Percentiles rank a stretch among this genome's conserved stretches.
phyloP scores from a whole-genome alignment of 2,888 invertebrate species.

The Stomorhina lunata region DNA sequence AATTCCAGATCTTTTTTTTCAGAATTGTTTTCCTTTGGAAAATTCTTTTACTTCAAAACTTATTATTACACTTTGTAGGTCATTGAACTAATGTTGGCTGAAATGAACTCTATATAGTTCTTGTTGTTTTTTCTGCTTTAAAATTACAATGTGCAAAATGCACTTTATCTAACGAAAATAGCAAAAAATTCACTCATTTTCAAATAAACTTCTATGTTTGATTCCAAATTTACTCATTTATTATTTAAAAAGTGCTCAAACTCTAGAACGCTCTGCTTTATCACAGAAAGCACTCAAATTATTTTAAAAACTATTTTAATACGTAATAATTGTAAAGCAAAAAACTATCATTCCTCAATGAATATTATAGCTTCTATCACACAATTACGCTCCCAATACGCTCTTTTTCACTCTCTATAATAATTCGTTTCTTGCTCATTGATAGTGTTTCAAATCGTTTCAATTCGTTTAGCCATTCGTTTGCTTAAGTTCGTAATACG shows the following conservation, averaged over 20 bases:
- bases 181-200: constrained; percentile 23
- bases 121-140: neutral
- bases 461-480: constrained; percentile 13
- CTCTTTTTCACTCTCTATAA: neutral
- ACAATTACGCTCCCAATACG: constrained; percentile 18
- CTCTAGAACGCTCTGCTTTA: neutral
- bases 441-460: constrained; percentile 24
- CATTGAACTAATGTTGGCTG: constrained; percentile 77
- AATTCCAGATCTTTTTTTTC: neutral
- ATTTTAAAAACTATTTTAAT: constrained; percentile 3
- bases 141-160: constrained; percentile 58
- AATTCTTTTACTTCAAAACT: constrained; percentile 18
- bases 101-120: constrained; percentile 71
- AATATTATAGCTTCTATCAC: constrained; percentile 31
- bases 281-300: neutral
- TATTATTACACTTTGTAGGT: constrained; percentile 74
- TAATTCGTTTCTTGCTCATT: constrained; percentile 36
- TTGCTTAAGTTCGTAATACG: constrained; percentile 38
- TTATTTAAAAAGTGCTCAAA: neutral
- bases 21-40: constrained; percentile 26
- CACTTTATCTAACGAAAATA: constrained; percentile 61
- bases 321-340: neutral
- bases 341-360: constrained; percentile 29
- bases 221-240: neutral
- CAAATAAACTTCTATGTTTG: neutral